Base-by-base conservation (phyloP, 1,140 invertebrate species). In the Eubasilissa regina region DNA sequence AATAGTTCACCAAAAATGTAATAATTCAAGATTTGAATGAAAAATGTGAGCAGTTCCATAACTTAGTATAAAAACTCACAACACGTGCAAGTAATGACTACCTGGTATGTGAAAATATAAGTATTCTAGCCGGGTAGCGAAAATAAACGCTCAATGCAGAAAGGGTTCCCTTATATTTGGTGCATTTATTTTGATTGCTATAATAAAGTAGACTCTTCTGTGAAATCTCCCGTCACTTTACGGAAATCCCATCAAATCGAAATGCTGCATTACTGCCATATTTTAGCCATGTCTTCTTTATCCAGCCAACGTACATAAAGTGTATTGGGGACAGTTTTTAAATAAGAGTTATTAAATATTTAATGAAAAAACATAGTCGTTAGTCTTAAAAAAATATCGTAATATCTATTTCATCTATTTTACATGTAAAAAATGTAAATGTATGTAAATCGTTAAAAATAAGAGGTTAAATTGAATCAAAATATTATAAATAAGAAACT, bases 21-120 rank as follows among this genome's bases (percentile, higher is more conserved):
- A 35, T 35, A 35, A 35, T 35, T 35, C 25, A 35, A 55, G 17
- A 19, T 7, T 55, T 55, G 17, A 55, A 55, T n/a, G 53, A 15
- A 55, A 55, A 55, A 55, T 55, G n/a, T 55, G 53, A 55, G 17
- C n/a, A 55, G 53, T 55, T 55, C 17, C 53, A 19, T 55, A 19
- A 55, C 53, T n/a, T 55, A 55, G 1, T 55, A 55, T 15, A 62
- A 62, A 62, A 8, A 62, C 17, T 21, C 8, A 11, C 21, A 11
- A 62, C 58, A 62, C 58, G 58, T 62, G 58, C 58, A 62, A 19
- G 25, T 62, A 62, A 62, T 62, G 58, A 21, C 58, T 62, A 21
- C 25, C 12, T 35, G 25, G 35, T 17, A 58, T 58, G 3, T 58
- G 12, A 25, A 15, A 21, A 4, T 8, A 15, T 25, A 62, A 12